Percentiles rank a stretch among this genome's conserved stretches.
These are phyloP conservation scores for Chaetodon trifascialis DNA, from an alignment of 2,113 vertebrate genomes.

Conservation along the genomic window DNA sequence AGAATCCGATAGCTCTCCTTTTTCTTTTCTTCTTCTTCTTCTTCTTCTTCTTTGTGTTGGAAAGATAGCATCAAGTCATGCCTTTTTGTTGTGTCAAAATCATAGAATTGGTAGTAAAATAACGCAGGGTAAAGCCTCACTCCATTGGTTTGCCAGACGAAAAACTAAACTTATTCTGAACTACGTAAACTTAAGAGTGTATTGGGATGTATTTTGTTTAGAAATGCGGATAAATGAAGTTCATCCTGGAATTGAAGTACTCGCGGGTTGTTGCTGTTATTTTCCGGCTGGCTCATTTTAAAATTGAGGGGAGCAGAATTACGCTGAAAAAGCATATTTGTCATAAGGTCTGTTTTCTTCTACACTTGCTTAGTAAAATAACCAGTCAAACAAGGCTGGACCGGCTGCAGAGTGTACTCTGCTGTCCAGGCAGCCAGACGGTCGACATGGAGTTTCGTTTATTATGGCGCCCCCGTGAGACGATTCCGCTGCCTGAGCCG, in stretches of 20 bases:
- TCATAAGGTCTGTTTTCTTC: not conserved
- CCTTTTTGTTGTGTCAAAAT: not conserved
- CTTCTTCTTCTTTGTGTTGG: not conserved
- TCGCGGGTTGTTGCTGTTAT: not conserved
- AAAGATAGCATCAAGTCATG: not conserved
- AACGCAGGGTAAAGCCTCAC: not conserved
- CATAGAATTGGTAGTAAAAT: not conserved
- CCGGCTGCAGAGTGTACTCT: not conserved
- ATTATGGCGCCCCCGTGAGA: conserved; percentile 80
- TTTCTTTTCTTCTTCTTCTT: not conserved
- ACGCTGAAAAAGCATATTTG: not conserved
- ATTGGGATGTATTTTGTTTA: not conserved
- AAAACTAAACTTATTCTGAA: not conserved
- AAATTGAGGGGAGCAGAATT: not conserved
- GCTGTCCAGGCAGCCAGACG: not conserved
- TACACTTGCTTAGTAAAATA: not conserved
- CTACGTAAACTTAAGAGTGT: not conserved
- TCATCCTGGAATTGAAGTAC: too few relatives aligned
- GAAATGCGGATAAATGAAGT: too few relatives aligned
- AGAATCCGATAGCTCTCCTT: fast-evolving
- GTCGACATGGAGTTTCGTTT: conserved; percentile 34
- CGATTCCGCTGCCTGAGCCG: not conserved
- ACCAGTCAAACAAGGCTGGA: not conserved
- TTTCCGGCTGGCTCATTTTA: not conserved
- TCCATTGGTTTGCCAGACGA: not conserved